Base-by-base conservation (phyloP, 2,888 invertebrate species). In the Drosophila emarginata region DNA sequence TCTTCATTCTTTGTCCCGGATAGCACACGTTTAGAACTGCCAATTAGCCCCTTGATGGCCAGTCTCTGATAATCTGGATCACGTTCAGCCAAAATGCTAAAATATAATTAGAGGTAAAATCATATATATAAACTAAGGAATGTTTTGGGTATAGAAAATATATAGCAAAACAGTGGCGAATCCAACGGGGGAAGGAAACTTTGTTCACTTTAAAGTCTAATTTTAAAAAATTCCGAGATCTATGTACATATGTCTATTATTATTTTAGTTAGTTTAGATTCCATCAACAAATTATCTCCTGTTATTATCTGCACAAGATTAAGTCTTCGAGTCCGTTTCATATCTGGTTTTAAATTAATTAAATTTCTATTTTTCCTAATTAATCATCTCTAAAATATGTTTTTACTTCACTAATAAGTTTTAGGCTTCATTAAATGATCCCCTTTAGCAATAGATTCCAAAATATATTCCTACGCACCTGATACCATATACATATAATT, bases 41-140 rank as follows among this genome's bases (percentile, higher is more conserved):
- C 95, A 21, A 95, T 93, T 3, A 96, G 92, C 0, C 95, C 96
- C 80, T 94, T 94, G 12, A 96, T 92, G 0, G 96, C 95, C 62
- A 96, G 91, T 87, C 94, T 94, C 91, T 96, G 96, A 90, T 96
- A 96, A 66, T 95, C 95, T 0, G 96, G 94, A 91, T 96, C 96
- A 11, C 96, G 92, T 0, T 95, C 96, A 77, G 95, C 93, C 72
- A 96, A 91, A 90, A 93, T 93, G 90, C 92, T 92, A 61, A n/a
- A 87, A 85, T 61, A 45, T 59, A 64, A 7, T 65, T 45, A 71
- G 21, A 28, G 54, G 45, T 21, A 61, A 40, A 53, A 62, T 39
- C 58, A 63, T 53, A 69, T 52, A 21, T 14, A 21, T 14, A 7
- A n/a, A 21, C 51, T 23, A 23, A 57, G 11, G 52, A 26, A 26